Percentiles rank a stretch among this genome's conserved stretches.
Conservation (phyloP, 2,113 vertebrate genomes). For the Ploceus nigricollis region DNA sequence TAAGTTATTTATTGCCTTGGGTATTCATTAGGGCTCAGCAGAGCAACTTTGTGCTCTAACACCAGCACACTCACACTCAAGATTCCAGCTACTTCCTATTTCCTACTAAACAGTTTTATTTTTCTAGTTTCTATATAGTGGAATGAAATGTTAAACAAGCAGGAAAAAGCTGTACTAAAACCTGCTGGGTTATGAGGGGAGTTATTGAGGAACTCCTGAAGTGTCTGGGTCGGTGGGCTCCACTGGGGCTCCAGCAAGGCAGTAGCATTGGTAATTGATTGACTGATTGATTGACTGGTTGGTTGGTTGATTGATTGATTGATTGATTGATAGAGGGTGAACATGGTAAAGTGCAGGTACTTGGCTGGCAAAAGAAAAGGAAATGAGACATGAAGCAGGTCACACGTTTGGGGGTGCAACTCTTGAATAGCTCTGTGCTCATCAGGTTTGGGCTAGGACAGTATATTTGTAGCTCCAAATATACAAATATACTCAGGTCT, state of each 20-base stretch:
- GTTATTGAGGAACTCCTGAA: neutral
- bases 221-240: neutral
- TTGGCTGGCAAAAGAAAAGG: neutral
- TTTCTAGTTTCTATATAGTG: neutral
- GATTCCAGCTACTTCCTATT: neutral
- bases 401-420: accelerated
- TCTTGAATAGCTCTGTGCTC: neutral
- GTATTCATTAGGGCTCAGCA: neutral
- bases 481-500: neutral
- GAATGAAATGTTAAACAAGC: neutral
- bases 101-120: neutral
- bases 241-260: neutral
- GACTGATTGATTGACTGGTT: neutral
- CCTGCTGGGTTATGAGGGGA: accelerated
- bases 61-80: too few relatives aligned
- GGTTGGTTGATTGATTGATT: neutral
- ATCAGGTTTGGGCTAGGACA: neutral
- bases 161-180: neutral
- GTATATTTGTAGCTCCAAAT: neutral
- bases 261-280: neutral
- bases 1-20: neutral
- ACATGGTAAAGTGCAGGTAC: neutral
- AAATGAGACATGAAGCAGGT: neutral
- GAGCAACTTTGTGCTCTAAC: neutral
- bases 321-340: neutral